Conservation (phyloP, 2,113 vertebrate species). For the Aptenodytes patagonicus region DNA sequence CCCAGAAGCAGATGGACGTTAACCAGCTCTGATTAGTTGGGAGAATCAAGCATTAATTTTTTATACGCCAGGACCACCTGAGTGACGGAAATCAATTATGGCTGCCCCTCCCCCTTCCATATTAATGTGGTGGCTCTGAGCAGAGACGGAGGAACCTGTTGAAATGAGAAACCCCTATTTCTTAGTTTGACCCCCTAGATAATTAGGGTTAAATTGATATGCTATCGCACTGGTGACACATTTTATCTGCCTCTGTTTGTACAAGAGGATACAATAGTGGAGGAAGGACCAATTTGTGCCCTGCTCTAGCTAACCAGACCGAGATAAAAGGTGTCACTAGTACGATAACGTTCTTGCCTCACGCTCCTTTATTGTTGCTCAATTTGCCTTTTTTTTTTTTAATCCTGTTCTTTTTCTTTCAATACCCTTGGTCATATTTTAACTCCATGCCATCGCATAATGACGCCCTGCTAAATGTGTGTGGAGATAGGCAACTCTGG, state of each 20-base stretch:
- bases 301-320: constrained; percentile 64
- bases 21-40: constrained; percentile 73
- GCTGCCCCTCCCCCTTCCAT: constrained; percentile 48
- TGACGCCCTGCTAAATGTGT: constrained; percentile 79
- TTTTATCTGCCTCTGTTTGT: constrained; percentile 83
- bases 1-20: constrained; percentile 71
- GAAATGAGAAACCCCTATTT: constrained; percentile 81
- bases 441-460: constrained; percentile 81
- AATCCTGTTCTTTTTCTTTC: constrained; percentile 74
- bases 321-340: constrained; percentile 83
- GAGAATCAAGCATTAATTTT: constrained; percentile 77
- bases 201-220: constrained; percentile 86
- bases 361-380: constrained; percentile 78
- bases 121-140: constrained; percentile 59
- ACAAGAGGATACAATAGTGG: constrained; percentile 79
- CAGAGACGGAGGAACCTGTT: constrained; percentile 78
- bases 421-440: constrained; percentile 82
- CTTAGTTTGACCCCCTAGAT: constrained; percentile 79
- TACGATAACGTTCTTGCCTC: constrained; percentile 76
- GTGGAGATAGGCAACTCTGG: constrained; percentile 80
- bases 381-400: constrained; percentile 70
- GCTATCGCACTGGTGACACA: constrained; percentile 77
- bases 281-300: constrained; percentile 81
- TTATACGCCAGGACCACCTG: constrained; percentile 72
- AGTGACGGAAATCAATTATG: constrained; percentile 79